Conservation (phyloP, 2,797 vertebrate species). For the Rhabdomys pumilio region DNA sequence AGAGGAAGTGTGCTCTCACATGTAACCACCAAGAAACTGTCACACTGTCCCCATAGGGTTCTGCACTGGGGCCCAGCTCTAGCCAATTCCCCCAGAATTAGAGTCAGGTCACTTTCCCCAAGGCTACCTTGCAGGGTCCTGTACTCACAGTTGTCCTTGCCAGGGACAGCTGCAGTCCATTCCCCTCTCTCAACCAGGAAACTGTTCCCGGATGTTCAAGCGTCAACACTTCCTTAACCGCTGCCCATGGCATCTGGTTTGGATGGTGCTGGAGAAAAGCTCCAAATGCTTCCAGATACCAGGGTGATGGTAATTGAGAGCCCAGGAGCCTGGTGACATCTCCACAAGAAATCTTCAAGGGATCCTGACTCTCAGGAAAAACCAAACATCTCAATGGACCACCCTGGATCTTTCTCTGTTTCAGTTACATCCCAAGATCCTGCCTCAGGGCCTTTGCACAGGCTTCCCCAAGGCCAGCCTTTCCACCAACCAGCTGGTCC, state of each 20-base stretch:
- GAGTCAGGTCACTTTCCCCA: not conserved
- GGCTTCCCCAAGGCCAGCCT: too few species aligned
- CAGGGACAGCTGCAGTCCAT: accelerated
- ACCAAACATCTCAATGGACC: accelerated
- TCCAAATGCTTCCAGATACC: not conserved
- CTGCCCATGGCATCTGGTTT: not conserved
- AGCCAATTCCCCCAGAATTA: not conserved
- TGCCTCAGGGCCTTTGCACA: not conserved
- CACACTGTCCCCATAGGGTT: not conserved
- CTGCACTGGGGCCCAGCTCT: not conserved
- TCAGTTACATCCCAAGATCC: not conserved
- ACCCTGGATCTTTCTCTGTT: too few species aligned
- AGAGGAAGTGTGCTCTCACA: not conserved
- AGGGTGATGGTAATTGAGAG: not conserved
- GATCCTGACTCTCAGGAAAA: not conserved
- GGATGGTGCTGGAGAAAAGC: not conserved
- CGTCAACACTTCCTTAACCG: accelerated
- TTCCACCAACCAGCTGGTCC: not conserved
- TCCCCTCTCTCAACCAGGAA: not conserved
- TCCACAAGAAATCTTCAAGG: not conserved
- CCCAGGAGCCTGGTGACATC: not conserved
- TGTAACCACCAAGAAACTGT: not conserved
- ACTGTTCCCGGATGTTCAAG: accelerated
- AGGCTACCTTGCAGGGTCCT: accelerated
- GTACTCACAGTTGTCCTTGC: accelerated